Evolutionary conservation across 2,888 invertebrate genomes (phyloP), one percentile per base, ranked within the genome.

Genomic region (Drosophila affinis): DNA sequence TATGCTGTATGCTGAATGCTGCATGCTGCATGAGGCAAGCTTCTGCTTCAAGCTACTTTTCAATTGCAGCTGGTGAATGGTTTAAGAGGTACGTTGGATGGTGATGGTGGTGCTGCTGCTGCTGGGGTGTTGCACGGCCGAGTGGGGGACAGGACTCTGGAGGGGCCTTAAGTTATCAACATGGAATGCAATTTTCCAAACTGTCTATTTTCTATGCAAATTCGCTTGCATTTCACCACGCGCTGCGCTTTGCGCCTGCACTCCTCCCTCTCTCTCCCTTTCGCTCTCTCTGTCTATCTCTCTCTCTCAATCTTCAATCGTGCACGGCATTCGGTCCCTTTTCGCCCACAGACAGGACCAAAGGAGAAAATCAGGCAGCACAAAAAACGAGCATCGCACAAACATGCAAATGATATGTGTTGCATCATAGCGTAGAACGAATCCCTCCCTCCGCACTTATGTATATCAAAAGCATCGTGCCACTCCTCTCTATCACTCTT

Each of bases 111-210:
- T 21, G 6, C 2, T 51, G 57, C 29, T 68, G 53, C 45, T 39
- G 53, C 45, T 45, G 45, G 69, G 21, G 48, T 53, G 45, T 48
- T 51, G 70, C 52, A n/a, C 10, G 10, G 12, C 61, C 74, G 69
- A 52, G 61, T 62, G 61, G 51, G 53, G n/a, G 17, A 34, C 46
- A 63, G 27, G 29, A 46, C 46, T 34, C 67, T 65, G 53, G 65
- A 44, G 83, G 79, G 70, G 82, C 82, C 84, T 84, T 87, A 86
- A 86, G 86, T 88, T 85, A 85, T 85, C 85, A 85, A 80, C 88
- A 83, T 83, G 77, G 86, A 85, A 88, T 85, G 85, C 85, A 85
- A 85, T 85, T 85, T 85, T 88, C 85, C 87, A 85, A 85, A 88
- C 85, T 86, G 85, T 88, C 85, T 85, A 88, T 85, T 88, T 88